Percentiles rank a stretch among this genome's conserved stretches.
phyloP scores from a whole-genome alignment of 2,113 vertebrate species.

The Polypterus senegalus region DNA sequence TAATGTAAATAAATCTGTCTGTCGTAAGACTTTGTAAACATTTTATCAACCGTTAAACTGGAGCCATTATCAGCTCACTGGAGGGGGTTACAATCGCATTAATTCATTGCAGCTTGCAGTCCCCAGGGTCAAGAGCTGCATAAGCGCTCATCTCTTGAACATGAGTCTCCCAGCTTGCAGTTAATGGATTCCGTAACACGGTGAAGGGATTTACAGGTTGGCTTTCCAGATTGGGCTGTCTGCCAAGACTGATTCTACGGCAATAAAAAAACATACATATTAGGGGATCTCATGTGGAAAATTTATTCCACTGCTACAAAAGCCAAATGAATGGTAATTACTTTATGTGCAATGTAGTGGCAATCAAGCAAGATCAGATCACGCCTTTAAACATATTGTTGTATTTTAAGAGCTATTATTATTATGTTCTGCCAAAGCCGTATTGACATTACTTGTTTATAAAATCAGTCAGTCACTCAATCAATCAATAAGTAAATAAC shows the following conservation, averaged over 20 bases:
- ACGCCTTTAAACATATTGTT: slow-evolving; percentile 53
- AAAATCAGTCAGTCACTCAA: no score
- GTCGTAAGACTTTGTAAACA: slow-evolving; percentile 24
- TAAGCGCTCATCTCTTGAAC: neutral
- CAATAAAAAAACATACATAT: slow-evolving; percentile 73
- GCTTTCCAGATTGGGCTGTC: slow-evolving; percentile 42
- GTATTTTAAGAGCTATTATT: no score
- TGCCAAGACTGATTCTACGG: slow-evolving; percentile 64
- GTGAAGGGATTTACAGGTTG: slow-evolving; percentile 57
- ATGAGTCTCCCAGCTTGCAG: slow-evolving; percentile 31
- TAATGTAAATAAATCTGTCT: slow-evolving; percentile 14
- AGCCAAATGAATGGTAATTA: slow-evolving; percentile 77
- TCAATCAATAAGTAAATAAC: no score
- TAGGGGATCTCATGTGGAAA: slow-evolving; percentile 70
- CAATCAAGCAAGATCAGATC: slow-evolving; percentile 72
- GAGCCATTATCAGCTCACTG: slow-evolving; percentile 25
- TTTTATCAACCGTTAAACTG: slow-evolving; percentile 23
- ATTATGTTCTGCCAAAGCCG: no score
- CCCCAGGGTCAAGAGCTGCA: slow-evolving; percentile 16
- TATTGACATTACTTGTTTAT: no score
- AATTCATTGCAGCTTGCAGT: slow-evolving; percentile 30
- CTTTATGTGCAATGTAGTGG: slow-evolving; percentile 62
- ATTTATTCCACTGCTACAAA: slow-evolving; percentile 69
- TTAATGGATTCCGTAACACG: slow-evolving; percentile 49
- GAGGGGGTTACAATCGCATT: slow-evolving; percentile 21